phyloP scores from a whole-genome alignment of 2,113 vertebrate species.

The Plestiodon gilberti region DNA sequence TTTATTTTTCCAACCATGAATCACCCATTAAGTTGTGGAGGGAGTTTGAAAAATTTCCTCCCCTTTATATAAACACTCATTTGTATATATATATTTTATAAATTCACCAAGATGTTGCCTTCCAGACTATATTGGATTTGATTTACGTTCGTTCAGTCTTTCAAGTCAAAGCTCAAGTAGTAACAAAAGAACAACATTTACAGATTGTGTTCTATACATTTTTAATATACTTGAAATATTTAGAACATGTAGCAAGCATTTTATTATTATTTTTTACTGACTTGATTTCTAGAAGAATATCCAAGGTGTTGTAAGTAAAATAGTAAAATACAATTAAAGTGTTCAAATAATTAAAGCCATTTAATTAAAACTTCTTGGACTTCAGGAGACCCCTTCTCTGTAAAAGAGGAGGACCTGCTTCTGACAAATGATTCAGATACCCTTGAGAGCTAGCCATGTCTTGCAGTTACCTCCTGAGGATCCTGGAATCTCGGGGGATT shows the following conservation, averaged over 20 bases:
- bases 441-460: too few species aligned
- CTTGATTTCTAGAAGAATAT: background rate
- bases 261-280: background rate
- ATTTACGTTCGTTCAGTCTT: background rate
- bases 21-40: constrained; percentile 13
- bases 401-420: too few species aligned
- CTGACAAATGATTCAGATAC: too few species aligned
- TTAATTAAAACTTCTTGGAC: too few species aligned
- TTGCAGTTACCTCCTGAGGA: too few species aligned
- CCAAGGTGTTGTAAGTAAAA: background rate
- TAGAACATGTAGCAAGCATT: background rate
- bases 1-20: background rate
- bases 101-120: background rate
- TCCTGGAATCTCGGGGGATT: too few species aligned
- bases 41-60: constrained; percentile 4
- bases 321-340: background rate
- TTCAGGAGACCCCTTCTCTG: too few species aligned
- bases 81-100: background rate
- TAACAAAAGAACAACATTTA: too few species aligned
- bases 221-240: background rate
- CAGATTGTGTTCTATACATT: background rate
- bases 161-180: background rate
- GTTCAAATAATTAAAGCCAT: background rate
- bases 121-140: background rate
- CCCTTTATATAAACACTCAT: background rate